Percentiles rank a stretch among this genome's conserved stretches.
These are phyloP conservation scores for Poeciliopsis prolifica DNA, from an alignment of 2,113 vertebrate genomes.

Conservation along the genomic window DNA sequence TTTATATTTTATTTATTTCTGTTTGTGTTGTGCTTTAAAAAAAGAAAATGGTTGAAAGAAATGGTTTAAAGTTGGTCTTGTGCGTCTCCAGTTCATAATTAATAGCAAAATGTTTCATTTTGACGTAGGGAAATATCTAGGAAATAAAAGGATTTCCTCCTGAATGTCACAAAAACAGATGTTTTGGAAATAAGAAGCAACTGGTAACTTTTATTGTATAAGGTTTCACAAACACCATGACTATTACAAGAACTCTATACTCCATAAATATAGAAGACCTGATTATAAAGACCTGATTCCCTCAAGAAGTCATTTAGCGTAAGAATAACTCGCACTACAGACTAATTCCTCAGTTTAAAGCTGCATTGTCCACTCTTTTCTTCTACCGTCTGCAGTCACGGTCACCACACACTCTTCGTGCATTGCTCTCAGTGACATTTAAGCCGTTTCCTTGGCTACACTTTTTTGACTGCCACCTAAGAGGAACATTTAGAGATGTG, in stretches of 20 bases:
- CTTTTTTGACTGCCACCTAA: conserved; percentile 75
- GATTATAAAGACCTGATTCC: not conserved
- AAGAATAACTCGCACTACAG: not conserved
- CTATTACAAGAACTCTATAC: not conserved
- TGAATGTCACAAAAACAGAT: no score
- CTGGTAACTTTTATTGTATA: no score
- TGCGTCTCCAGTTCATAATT: not conserved
- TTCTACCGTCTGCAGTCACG: conserved; percentile 24
- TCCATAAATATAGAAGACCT: no score
- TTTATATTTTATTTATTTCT: no score
- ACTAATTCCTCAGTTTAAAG: conserved; percentile 15
- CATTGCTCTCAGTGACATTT: conserved; percentile 71
- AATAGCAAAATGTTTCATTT: not conserved
- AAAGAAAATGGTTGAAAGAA: no score
- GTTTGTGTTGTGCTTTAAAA: no score
- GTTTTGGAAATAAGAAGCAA: no score
- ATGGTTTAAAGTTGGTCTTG: no score
- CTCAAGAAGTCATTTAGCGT: not conserved
- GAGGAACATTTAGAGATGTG: conserved; percentile 73
- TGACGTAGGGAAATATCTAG: not conserved
- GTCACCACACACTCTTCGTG: conserved; percentile 30
- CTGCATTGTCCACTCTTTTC: conserved; percentile 38
- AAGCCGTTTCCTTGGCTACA: conserved; percentile 76
- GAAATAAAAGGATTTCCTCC: no score
- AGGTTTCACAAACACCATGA: not conserved